A percentile compares a stretch with the other conserved stretches of the same genome.
These are phyloP conservation scores for Tromatobia lineatoria DNA, from an alignment of 2,888 invertebrate genomes.

Conservation along the genomic window DNA sequence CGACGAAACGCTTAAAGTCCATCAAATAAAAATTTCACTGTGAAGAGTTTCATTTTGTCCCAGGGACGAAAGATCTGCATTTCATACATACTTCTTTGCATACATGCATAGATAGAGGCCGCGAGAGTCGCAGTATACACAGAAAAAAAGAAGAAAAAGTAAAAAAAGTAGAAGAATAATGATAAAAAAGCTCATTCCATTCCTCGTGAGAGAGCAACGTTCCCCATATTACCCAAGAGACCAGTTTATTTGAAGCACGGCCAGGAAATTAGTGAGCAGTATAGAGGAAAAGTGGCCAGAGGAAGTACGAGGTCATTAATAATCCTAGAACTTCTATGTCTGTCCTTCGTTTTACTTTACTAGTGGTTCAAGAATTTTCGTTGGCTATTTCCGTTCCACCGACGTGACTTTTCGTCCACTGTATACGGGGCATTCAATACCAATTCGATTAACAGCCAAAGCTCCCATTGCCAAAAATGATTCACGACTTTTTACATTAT, in stretches of 20 bases:
- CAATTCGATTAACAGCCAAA: too few species aligned
- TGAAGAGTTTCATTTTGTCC: not conserved
- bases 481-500: too few species aligned
- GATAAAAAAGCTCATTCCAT: conserved; percentile 10
- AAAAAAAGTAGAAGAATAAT: not conserved
- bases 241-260: conserved; percentile 38
- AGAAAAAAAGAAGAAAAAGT: not conserved
- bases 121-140: not conserved
- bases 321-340: conserved; percentile 36
- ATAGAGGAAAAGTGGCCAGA: not conserved
- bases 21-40: not conserved
- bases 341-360: not conserved
- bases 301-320: conserved; percentile 44
- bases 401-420: not conserved
- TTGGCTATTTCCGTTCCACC: conserved; percentile 21
- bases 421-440: not conserved
- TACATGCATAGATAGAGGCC: not conserved
- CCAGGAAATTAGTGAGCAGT: conserved; percentile 18
- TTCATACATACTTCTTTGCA: conserved; percentile 27
- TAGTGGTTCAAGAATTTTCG: conserved; percentile 37
- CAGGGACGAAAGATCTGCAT: conserved; percentile 6
- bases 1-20: conserved; percentile 21
- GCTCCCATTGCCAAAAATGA: too few species aligned
- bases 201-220: not conserved
- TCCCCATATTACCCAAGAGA: conserved; percentile 28